Evolutionary conservation across 2,797 vertebrate species (phyloP), one percentile per base, ranked within the genome.

Genomic region (Cossypha niveicapilla): DNA sequence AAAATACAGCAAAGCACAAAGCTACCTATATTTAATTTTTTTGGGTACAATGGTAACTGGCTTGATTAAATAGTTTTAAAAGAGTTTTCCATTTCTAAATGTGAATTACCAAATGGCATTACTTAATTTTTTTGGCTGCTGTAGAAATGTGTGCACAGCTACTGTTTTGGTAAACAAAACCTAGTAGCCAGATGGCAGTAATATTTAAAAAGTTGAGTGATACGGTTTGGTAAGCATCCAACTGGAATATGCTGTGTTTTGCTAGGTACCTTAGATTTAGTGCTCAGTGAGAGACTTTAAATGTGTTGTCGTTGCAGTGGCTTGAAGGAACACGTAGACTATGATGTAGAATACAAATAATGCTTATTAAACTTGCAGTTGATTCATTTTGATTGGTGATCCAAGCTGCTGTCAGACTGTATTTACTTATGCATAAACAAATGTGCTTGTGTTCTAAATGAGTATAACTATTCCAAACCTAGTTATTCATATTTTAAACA

Each of bases 121-220:
- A 86, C 82, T 89, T 95, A 79, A 44, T 54, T 68, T 66, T 96
- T 96, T 93, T 96, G 0, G 79, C 90, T 97, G 91, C 81, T 97
- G 53, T 78, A 93, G 88, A 97, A 97, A 93, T 96, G 79, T 97
- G 85, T 94, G 92, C 68, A 63, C 58, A 96, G 94, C 94, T 93
- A 95, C 95, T 97, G 96, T 97, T 98, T 96, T 91, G 75, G 84
- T 97, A 97, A 97, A 97, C 78, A 96, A 92, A 96, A 67, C 86
- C 89, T 95, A 91, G 95, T 93, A 96, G 90, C 94, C 96, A 97
- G 94, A 97, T 97, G 96, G 95, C 76, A 91, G 85, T 94, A 97
- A 96, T 97, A 94, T 96, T 96, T 62, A 74, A 92, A 75, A 97
- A 94, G 62, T 96, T 94, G 66, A 90, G 35, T 2, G 89, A n/a